Base-by-base conservation (phyloP, 2,113 vertebrate species). In the Lontra canadensis region DNA sequence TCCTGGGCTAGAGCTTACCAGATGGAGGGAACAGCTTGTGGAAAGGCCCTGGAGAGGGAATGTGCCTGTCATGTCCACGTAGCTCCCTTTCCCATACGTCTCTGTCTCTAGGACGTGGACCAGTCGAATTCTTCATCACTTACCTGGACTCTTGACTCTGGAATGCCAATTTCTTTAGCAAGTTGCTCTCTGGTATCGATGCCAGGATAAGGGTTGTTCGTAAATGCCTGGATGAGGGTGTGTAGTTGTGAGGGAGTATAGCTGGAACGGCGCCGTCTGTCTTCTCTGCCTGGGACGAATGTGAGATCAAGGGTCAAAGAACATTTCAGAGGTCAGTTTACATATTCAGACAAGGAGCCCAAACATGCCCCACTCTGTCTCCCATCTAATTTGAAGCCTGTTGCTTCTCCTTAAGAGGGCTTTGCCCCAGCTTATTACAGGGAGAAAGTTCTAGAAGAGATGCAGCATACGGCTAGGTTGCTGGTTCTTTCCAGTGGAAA, bases 91-190 rank as follows among this genome's bases (percentile, higher is more conserved):
- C 61, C 73, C 81, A 4, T 1, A 25, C 7, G 8, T 49, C 69
- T 39, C 61, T 3, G 26, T 7, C 23, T 20, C 42, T 11, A 1
- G 67, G 6, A 39, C 7, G 34, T 12, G 21, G 9, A 44, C 6
- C 49, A 12, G n/a, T 13, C 12, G 26, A 9, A 39, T 21, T 36
- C n/a, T 18, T 88, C 6, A 15, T 34, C 12, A 63, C 83, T 73
- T 78, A 94, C 96, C 25, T 96, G 80, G 65, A 93, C 20, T 95
- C 81, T 93, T 79, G 90, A 83, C 76, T 96, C 86, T 25, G 86
- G 59, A 90, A 96, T 23, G 13, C 86, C 90, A 9, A 63, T 83
- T 65, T 93, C 69, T 63, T 73, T 25, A 47, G 95, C 92, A 26
- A 97, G 96, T n/a, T 84, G 59, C 85, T 96, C 39, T 88, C 93